Base-by-base conservation (phyloP, 1,140 invertebrate genomes). In the Calliopsis andreniformis region DNA sequence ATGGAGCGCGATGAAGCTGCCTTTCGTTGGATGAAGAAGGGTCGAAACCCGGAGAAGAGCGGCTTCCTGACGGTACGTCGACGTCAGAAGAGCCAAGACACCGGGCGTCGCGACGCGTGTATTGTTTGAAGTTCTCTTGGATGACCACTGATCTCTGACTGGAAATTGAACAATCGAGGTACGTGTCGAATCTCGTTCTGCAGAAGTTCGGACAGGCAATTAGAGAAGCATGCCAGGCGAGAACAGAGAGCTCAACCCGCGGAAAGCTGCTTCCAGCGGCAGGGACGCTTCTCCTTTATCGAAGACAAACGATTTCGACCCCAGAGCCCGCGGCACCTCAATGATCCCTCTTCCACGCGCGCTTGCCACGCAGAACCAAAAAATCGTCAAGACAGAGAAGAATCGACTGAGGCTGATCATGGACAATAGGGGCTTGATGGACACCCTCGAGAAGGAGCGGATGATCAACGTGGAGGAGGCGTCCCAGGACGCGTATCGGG, bases 371-470 rank as follows among this genome's bases (percentile, higher is more conserved):
- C 73, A 83, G 70, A 82, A 79, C 39, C 76, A 76, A 14, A 91
- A 91, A 64, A 76, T 86, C 23, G 84, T 71, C 0, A 91, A 91
- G 43, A 91, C 90, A 2, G 87, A 90, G 62, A 88, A 79, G 51
- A 91, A 91, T 78, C 86, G 87, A 6, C 56, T 89, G 39, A 80
- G 76, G 23, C 43, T 89, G 12, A 85, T 90, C 7, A 78, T 90
- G 70, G 84, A 86, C 32, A 85, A 64, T 14, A 71, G 72, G 45
- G 80, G 63, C 4, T 23, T 18, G 1, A 14, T 18, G 3, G 82
- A 87, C 3, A 23, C 77, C 5, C 12, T 61, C 5, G 84, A 86
- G 49, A 90, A 89, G 66, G 84, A 90, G 49, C 61, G 80, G 0
- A 85, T 56, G 59, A 84, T 86, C 16, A 66, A 56, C 42, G 63